A percentile compares a stretch with the other conserved stretches of the same genome.
Conservation (phyloP, 2,113 vertebrate species). For the Hypanus sabinus region DNA sequence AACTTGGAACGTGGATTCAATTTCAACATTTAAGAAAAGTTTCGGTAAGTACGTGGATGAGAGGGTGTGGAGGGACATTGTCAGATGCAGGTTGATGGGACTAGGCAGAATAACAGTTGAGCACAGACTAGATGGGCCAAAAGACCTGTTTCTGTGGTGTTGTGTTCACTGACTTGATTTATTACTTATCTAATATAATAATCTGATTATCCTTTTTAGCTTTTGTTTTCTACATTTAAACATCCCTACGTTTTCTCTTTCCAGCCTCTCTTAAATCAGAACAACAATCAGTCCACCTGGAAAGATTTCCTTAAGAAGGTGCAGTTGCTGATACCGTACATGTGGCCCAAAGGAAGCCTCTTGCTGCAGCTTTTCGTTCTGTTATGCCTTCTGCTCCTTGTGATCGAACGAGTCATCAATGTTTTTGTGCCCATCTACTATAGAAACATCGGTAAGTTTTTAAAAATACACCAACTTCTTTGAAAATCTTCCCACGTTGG, state of each 20-base stretch:
- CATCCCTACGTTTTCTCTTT: not conserved
- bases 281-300: constrained; percentile 70
- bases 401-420: constrained; percentile 73
- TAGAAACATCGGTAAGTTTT: constrained; percentile 77
- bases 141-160: too few species aligned
- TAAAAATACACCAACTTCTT: not conserved
- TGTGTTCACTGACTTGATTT: too few species aligned
- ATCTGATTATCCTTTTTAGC: too few species aligned
- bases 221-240: not conserved
- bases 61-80: too few species aligned
- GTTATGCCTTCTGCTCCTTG: constrained; percentile 77
- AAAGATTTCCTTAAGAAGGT: constrained; percentile 71
- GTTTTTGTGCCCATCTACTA: constrained; percentile 89
- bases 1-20: too few species aligned
- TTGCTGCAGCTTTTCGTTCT: constrained; percentile 76
- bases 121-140: too few species aligned
- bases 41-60: too few species aligned
- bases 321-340: constrained; percentile 71
- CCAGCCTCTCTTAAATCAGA: constrained; percentile 56
- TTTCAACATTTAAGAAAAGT: too few species aligned
- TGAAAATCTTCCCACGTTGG: not conserved
- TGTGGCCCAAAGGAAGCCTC: constrained; percentile 75
- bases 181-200: too few species aligned
- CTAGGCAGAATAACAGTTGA: too few species aligned
- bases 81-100: too few species aligned